Conservation (phyloP, 2,888 invertebrate species). For the Teinopalpus imperialis region DNA sequence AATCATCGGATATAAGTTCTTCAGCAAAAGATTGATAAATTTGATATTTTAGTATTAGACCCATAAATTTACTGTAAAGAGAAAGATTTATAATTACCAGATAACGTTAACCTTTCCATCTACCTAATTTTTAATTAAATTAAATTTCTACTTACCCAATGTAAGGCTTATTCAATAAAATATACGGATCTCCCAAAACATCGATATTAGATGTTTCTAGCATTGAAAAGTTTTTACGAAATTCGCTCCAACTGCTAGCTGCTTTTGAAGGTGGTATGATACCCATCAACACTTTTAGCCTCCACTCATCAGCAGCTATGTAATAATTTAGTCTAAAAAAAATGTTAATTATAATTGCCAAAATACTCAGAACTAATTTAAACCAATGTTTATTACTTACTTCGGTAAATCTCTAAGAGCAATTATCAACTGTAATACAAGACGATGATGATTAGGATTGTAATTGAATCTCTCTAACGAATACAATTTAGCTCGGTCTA, state of each 20-base stretch:
- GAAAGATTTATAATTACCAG: conserved; percentile 20
- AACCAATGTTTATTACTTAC: conserved; percentile 53
- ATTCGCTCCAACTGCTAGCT: conserved; percentile 73
- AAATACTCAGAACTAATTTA: too few species aligned
- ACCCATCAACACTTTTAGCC: conserved; percentile 68
- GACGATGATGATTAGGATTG: conserved; percentile 67
- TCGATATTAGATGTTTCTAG: conserved; percentile 71
- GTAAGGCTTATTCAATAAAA: conserved; percentile 79
- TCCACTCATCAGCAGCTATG: conserved; percentile 80
- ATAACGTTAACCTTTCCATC: too few species aligned
- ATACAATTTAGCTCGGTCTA: conserved; percentile 71
- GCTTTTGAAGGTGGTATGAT: conserved; percentile 55
- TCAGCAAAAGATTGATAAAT: conserved; percentile 75
- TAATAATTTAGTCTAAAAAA: conserved; percentile 77
- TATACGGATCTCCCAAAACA: conserved; percentile 73
- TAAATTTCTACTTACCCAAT: conserved; percentile 70
- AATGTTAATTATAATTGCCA: conserved; percentile 1
- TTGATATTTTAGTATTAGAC: conserved; percentile 80
- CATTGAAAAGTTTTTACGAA: conserved; percentile 70
- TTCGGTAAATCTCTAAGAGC: conserved; percentile 80
- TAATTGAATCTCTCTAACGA: conserved; percentile 61
- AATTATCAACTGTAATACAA: conserved; percentile 74
- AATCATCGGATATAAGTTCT: conserved; percentile 67
- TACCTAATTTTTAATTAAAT: too few species aligned
- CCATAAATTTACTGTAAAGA: conserved; percentile 79